Base-by-base conservation (phyloP, 2,113 vertebrate species). In the Pontoporia blainvillei region DNA sequence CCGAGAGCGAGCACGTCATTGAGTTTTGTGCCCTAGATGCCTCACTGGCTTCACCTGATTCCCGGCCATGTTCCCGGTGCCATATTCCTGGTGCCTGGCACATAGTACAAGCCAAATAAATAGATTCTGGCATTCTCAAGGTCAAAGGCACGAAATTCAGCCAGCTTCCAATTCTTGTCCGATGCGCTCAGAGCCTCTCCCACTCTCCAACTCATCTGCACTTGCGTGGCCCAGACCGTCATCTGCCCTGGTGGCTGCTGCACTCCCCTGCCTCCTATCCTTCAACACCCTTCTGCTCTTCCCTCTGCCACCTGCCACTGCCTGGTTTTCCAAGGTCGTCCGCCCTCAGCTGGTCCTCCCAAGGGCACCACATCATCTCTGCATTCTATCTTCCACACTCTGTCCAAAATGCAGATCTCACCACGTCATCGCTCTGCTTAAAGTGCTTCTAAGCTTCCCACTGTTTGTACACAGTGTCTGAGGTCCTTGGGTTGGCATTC, bases 321-420 rank as follows among this genome's bases (percentile, higher is more conserved):
- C 13, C 61, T 41, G 39, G 17, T 10, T 15, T 14, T 61, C 64
- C 21, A 71, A 52, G 34, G 25, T 39, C 20, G 8, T 12, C 54
- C 34, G 5, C 54, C 11, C 54, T 81, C n/a, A 71, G 27, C 41
- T 20, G 44, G 25, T 46, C 31, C 21, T 57, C 44, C 17, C 29
- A 8, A 5, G 0, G 57, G 17, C 13, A 6, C 34, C 18, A 2
- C 18, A 20, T 13, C 20, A 1, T 31, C 12, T 31, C 44, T 17
- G 12, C 18, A 31, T 44, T 49, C 21, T 9, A 1, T 27, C 88
- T 29, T 72, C 41, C 82, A n/a, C 9, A 64, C 14, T 10, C 21
- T 66, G 36, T 52, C 44, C 86, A 62, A 73, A 41, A 34, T 7
- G 2, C 15, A 9, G 44, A 49, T 78, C 34, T 25, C 44, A 31